These are phyloP conservation scores for Vireo altiloquus DNA, from an alignment of 2,113 vertebrate genomes.

Conservation along the genomic window DNA sequence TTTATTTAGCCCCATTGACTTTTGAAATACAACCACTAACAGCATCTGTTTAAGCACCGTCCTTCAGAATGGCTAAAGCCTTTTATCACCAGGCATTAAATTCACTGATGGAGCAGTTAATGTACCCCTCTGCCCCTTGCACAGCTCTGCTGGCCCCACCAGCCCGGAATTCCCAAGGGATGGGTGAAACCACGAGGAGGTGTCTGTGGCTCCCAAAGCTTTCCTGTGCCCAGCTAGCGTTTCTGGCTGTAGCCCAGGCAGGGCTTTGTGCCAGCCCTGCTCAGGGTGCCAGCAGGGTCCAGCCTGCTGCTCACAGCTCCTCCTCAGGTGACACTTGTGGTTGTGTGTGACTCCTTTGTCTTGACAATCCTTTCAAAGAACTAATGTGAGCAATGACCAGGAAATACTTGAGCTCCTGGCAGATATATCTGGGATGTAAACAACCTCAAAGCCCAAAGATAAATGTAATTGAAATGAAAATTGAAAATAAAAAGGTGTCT, in stretches of 20 bases:
- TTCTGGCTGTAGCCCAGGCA: not conserved
- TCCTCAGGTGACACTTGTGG: not conserved
- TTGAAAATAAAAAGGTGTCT: not conserved
- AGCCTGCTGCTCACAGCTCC: not conserved
- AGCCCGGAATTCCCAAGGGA: rapidly evolving
- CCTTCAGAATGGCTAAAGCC: slow-evolving; percentile 27
- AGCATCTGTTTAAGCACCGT: slow-evolving; percentile 67
- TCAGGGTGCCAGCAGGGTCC: not conserved
- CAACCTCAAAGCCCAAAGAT: not conserved
- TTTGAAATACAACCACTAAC: slow-evolving; percentile 70
- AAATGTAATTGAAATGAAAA: not conserved
- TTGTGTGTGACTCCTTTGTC: not conserved
- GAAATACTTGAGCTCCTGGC: not conserved
- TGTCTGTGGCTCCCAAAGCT: rapidly evolving
- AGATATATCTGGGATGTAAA: not conserved
- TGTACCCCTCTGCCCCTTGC: not conserved
- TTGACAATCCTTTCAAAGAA: not conserved
- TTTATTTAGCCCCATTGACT: slow-evolving; percentile 66
- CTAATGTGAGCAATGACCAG: not conserved
- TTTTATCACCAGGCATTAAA: slow-evolving; percentile 29
- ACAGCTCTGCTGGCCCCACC: not conserved
- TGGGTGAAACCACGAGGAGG: rapidly evolving
- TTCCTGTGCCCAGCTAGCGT: rapidly evolving
- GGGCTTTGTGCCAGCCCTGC: not conserved
- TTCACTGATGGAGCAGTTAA: not conserved